A percentile compares a stretch with the other conserved stretches of the same genome.
Evolutionary conservation across 2,113 vertebrate species (phyloP).

Genomic region (Furnarius figulus): DNA sequence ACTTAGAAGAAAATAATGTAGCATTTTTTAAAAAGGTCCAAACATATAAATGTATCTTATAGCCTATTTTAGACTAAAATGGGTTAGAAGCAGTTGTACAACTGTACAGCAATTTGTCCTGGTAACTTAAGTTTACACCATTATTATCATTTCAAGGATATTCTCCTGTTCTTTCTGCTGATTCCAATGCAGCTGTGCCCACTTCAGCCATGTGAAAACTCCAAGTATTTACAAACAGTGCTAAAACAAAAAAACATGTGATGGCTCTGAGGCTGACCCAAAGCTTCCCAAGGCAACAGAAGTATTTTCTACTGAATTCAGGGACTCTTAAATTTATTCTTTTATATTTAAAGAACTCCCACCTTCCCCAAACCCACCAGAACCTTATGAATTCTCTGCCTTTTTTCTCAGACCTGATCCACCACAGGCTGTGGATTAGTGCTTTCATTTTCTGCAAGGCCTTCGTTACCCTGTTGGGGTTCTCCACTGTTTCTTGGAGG

Average conservation of each 20-base stretch:
- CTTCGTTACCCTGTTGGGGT: slow-evolving; percentile 74
- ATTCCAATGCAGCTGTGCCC: background rate
- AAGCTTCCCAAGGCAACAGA: background rate
- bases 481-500: slow-evolving; percentile 69
- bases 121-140: background rate
- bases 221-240: background rate
- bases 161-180: background rate
- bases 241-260: background rate
- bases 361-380: slow-evolving; percentile 72
- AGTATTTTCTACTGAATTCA: background rate
- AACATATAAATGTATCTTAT: background rate
- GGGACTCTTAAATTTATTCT: background rate
- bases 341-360: slow-evolving; percentile 55
- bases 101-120: background rate
- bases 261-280: background rate
- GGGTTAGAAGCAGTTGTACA: background rate
- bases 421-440: slow-evolving; percentile 59
- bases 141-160: background rate
- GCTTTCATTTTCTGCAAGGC: slow-evolving; percentile 59
- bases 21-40: background rate
- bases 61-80: background rate
- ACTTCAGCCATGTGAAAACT: background rate
- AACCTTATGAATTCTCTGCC: slow-evolving; percentile 65
- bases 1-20: background rate
- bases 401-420: slow-evolving; percentile 67